phyloP scores from a whole-genome alignment of 2,888 invertebrate genomes.

The Drosophila anomalata region DNA sequence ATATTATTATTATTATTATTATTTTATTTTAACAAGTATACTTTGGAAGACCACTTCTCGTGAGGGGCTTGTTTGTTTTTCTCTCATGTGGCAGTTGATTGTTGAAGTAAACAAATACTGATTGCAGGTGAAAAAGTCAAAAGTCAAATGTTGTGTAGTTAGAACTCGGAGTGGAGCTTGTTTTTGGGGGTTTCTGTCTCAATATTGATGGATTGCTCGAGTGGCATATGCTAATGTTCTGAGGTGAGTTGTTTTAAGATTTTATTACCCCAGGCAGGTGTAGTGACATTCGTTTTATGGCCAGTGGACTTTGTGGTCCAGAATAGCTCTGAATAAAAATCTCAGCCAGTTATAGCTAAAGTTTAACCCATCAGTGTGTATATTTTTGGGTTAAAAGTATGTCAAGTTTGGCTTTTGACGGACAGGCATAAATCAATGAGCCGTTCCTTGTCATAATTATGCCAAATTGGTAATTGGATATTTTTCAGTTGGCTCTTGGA shows the following conservation, averaged over 20 bases:
- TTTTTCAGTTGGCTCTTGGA: not conserved
- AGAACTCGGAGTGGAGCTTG: constrained; percentile 15
- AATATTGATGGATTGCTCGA: constrained; percentile 28
- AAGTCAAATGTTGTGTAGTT: constrained; percentile 10
- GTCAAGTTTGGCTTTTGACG: not conserved
- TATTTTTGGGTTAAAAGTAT: not conserved
- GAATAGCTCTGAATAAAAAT: not conserved
- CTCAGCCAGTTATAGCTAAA: constrained; percentile 9
- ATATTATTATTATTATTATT: not conserved
- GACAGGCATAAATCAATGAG: not conserved
- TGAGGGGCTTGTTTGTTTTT: constrained; percentile 46
- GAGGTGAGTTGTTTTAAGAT: not conserved
- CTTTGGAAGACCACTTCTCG: constrained; percentile 11
- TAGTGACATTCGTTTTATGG: constrained; percentile 18
- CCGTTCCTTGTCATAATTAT: not conserved
- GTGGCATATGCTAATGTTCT: constrained; percentile 17
- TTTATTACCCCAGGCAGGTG: constrained; percentile 5
- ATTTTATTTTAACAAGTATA: not conserved
- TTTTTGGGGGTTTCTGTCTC: constrained; percentile 19
- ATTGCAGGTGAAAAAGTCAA: constrained; percentile 39
- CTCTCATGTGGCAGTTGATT: constrained; percentile 57
- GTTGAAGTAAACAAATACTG: constrained; percentile 32
- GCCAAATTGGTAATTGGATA: not conserved
- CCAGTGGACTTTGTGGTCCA: not conserved
- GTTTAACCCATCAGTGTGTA: not conserved